Base-by-base conservation (phyloP, 2,888 invertebrate species). In the Papilio protenor region DNA sequence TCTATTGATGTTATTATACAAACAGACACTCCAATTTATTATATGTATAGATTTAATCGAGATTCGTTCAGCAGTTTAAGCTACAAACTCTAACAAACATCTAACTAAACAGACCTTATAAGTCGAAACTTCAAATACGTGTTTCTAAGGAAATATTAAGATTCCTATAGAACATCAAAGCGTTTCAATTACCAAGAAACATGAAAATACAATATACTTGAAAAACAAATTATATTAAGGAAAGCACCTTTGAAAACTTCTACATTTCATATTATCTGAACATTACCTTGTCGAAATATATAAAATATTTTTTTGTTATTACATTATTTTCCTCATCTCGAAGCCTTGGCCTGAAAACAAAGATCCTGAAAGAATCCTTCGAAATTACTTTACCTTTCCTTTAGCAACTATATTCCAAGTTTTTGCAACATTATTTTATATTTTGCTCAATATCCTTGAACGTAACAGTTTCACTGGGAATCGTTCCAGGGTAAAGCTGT, bases 131-230 rank as follows among this genome's bases (percentile, higher is more conserved):
- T 33, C 33, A 33, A 3, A 33, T 33, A 33, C 33, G 33, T 33
- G 33, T 33, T 33, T 33, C 33, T 27, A 69, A 2, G 45, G 33
- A 69, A 23, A 49, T 23, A 21, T 52, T 3, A 21, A 14, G 23
- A 6, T 12, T 18, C 18, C 23, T 4, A 52, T 55, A 16, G 6
- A 52, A 18, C 12, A 52, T 72, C 11, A 61, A 47, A 47, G 47
- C 47, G 47, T 70, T 70, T 21, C 47, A 70, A 47, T 78, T 78
- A 77, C 49, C 59, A 49, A 75, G 75, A 78, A 80, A 66, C 47
- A 57, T n/a, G 16, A 45, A 76, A 23, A 70, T 57, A 57, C 57
- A 27, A 14, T 59, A 71, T 27, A 77, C 45, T 21, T 55, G 52
- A 70, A 57, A 74, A 77, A 74, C 70, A 74, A 70, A 70, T 73